phyloP scores from a whole-genome alignment of 2,888 invertebrate species.

The Hemistola chrysoprasaria region DNA sequence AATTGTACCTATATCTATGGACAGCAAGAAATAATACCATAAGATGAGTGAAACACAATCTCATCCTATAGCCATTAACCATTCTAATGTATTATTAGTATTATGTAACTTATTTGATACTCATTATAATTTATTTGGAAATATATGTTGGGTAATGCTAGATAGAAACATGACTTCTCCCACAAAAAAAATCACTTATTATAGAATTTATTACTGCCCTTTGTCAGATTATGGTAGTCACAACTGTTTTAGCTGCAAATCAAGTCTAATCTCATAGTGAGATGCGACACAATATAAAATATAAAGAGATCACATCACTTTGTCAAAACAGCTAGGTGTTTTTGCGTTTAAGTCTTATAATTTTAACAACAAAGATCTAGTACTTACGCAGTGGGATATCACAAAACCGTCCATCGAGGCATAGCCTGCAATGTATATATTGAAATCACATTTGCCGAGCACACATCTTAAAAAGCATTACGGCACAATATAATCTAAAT shows the following conservation, averaged over 20 bases:
- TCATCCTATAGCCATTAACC: no score
- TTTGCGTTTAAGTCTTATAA: conserved; percentile 53
- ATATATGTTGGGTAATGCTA: no score
- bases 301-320: conserved; percentile 28
- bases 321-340: conserved; percentile 48
- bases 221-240: no score
- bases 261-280: no score
- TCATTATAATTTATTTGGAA: no score
- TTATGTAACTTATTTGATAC: no score
- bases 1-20: no score
- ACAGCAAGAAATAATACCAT: no score
- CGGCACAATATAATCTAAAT: conserved; percentile 4
- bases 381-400: conserved; percentile 62
- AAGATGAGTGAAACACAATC: no score
- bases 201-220: no score
- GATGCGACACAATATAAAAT: neutral
- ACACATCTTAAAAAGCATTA: conserved; percentile 12
- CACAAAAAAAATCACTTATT: conserved; percentile 54
- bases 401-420: conserved; percentile 39
- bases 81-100: no score
- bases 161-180: conserved; percentile 10
- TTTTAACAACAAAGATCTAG: conserved; percentile 68
- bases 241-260: no score
- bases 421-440: conserved; percentile 28
- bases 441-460: conserved; percentile 10